Conservation (phyloP, 2,888 invertebrate genomes). For the Lepidocyrtoides sp. region DNA sequence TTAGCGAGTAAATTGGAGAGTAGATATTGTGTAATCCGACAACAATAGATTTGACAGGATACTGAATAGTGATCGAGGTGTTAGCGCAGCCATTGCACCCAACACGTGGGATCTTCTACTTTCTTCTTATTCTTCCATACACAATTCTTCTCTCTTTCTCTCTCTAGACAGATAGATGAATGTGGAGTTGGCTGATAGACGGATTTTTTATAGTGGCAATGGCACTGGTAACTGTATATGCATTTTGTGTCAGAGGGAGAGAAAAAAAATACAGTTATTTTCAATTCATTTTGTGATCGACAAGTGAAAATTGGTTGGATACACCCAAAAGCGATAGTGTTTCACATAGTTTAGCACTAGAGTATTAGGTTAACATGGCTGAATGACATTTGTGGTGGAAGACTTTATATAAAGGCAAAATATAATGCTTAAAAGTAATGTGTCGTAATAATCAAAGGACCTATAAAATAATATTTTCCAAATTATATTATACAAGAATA, state of each 20-base stretch:
- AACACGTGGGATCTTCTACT: slow-evolving; percentile 48
- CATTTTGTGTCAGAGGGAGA: neutral
- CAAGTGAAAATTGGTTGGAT: slow-evolving; percentile 17
- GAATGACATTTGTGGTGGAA: slow-evolving; percentile 6
- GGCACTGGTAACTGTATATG: neutral
- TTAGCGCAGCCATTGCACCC: slow-evolving; percentile 54
- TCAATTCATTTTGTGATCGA: slow-evolving; percentile 33
- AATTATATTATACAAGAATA: no score
- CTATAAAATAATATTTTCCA: neutral
- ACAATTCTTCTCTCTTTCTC: neutral
- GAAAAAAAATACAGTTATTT: slow-evolving; percentile 12
- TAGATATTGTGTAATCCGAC: slow-evolving; percentile 74
- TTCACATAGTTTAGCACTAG: no score
- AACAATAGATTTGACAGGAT: slow-evolving; percentile 77
- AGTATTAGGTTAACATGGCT: neutral
- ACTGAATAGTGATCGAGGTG: slow-evolving; percentile 66
- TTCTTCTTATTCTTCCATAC: neutral
- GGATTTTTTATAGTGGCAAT: no score
- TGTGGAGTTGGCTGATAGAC: slow-evolving; percentile 6
- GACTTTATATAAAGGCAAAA: neutral
- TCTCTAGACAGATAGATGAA: slow-evolving; percentile 14
- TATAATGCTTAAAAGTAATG: neutral
- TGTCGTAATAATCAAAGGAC: neutral
- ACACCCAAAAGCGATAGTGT: slow-evolving; percentile 7
- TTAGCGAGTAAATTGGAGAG: slow-evolving; percentile 76